phyloP scores from a whole-genome alignment of 2,113 vertebrate genomes.

The Misgurnus anguillicaudatus region DNA sequence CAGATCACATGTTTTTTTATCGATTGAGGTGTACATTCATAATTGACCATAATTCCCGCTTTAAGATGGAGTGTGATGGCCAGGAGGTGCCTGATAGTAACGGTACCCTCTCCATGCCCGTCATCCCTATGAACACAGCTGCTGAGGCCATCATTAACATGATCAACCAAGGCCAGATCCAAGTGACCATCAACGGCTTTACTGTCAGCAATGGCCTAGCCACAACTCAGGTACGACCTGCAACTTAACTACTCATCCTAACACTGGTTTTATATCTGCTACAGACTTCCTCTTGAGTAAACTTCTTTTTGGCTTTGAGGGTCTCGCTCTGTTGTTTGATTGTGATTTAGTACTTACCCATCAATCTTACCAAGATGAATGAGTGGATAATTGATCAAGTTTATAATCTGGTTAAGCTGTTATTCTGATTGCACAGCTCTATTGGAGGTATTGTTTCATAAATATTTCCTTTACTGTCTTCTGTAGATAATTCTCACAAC shows the following conservation, averaged over 20 bases:
- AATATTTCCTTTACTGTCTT: too few species aligned
- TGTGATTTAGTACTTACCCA: background rate
- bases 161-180: constrained; percentile 98
- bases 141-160: constrained; percentile 98
- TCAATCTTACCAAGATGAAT: background rate
- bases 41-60: background rate
- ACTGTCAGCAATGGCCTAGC: constrained; percentile 97
- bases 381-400: background rate
- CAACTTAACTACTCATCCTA: background rate
- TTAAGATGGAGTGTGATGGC: constrained; percentile 93
- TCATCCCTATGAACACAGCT: constrained; percentile 99
- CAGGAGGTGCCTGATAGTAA: constrained; percentile 86
- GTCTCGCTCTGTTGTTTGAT: background rate
- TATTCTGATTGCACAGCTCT: too few species aligned
- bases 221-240: constrained; percentile 88
- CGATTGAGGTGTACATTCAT: background rate
- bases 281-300: background rate
- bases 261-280: background rate
- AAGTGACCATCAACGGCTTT: constrained; percentile 97
- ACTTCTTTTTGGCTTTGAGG: background rate
- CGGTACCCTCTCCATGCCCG: constrained; percentile 91
- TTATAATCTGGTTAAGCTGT: background rate
- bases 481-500: too few species aligned
- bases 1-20: background rate
- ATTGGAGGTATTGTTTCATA: too few species aligned